Conservation (phyloP, 2,113 vertebrate genomes). For the Lota lota region DNA sequence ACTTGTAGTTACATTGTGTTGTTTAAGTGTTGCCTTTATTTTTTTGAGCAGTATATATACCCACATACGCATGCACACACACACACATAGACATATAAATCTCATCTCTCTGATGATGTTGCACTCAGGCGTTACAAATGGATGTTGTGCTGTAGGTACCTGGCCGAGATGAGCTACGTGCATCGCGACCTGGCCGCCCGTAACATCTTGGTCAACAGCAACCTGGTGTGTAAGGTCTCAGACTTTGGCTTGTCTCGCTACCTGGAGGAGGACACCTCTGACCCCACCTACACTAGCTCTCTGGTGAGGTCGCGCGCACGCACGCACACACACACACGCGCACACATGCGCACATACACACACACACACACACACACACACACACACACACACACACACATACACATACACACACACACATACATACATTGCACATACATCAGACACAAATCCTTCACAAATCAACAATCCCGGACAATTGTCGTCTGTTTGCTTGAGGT, state of each 20-base stretch:
- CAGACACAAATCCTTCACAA: not conserved
- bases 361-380: slow-evolving; percentile 4
- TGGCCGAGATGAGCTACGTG: slow-evolving; percentile 96
- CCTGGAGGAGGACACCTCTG: slow-evolving; percentile 91
- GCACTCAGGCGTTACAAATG: slow-evolving; percentile 7
- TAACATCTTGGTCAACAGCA: slow-evolving; percentile 95
- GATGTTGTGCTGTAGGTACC: slow-evolving; percentile 58
- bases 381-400: not conserved
- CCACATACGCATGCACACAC: slow-evolving; percentile 5
- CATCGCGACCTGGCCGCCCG: slow-evolving; percentile 94
- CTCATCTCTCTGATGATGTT: slow-evolving; percentile 13
- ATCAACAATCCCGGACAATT: too few relatives aligned
- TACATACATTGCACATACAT: not conserved
- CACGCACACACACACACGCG: slow-evolving; percentile 5
- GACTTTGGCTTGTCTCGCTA: slow-evolving; percentile 96
- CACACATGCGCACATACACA: too few relatives aligned
- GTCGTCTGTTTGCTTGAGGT: too few relatives aligned
- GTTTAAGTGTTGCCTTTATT: too few relatives aligned
- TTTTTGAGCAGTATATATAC: too few relatives aligned
- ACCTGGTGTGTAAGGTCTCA: slow-evolving; percentile 95
- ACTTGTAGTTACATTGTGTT: too few relatives aligned
- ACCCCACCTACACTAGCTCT: slow-evolving; percentile 92
- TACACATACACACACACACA: not conserved
- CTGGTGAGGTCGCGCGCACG: slow-evolving; percentile 47
- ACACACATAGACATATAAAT: slow-evolving; percentile 16